These are phyloP conservation scores for Alcis repandata DNA, from an alignment of 2,888 invertebrate species.

Conservation along the genomic window DNA sequence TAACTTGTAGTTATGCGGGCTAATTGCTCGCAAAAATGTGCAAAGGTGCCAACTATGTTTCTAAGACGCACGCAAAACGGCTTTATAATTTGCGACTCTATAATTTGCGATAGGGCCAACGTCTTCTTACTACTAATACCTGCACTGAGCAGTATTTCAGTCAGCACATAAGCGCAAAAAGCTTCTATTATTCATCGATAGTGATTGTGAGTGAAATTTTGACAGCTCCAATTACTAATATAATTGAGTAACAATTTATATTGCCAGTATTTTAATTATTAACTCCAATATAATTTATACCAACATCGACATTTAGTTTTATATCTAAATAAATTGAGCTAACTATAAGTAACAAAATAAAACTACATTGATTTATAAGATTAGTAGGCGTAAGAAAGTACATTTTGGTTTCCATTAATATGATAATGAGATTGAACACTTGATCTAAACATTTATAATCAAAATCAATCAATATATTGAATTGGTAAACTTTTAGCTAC, in stretches of 20 bases:
- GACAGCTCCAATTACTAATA: neutral
- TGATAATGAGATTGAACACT: conserved; percentile 79
- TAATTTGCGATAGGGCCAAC: too few relatives aligned
- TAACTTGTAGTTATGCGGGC: too few relatives aligned
- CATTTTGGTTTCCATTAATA: conserved; percentile 57
- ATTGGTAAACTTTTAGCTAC: conserved; percentile 58
- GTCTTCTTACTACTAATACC: too few relatives aligned
- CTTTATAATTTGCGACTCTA: too few relatives aligned
- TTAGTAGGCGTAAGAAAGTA: conserved; percentile 65
- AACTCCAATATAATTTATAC: conserved; percentile 33
- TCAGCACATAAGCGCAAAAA: neutral
- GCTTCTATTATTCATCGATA: too few relatives aligned
- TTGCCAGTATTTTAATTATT: conserved; percentile 18
- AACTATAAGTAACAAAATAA: conserved; percentile 53
- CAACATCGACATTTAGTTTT: conserved; percentile 50
- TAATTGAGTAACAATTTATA: neutral
- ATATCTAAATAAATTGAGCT: conserved; percentile 69
- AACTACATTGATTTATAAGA: conserved; percentile 63
- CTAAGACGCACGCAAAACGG: too few relatives aligned
- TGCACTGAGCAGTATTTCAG: too few relatives aligned
- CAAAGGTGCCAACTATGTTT: too few relatives aligned
- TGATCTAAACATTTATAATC: conserved; percentile 58
- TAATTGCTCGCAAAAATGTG: too few relatives aligned
- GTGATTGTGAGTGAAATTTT: neutral
- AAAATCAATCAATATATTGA: conserved; percentile 50